Conservation (phyloP, 2,888 invertebrate species). For the Girardia tigrina region DNA sequence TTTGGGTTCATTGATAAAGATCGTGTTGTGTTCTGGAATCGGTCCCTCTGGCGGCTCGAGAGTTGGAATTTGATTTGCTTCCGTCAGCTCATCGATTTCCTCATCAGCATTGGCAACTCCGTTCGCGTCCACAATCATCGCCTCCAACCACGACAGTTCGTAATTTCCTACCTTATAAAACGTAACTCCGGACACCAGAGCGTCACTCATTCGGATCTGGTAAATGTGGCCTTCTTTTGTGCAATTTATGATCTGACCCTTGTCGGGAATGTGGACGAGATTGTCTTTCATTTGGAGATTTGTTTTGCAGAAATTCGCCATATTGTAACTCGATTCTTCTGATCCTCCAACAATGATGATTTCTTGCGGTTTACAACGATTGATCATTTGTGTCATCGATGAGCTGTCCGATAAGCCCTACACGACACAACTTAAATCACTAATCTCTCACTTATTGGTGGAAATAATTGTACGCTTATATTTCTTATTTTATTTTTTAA, state of each 20-base stretch:
- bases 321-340: constrained; percentile 58
- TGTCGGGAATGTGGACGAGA: constrained; percentile 66
- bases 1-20: constrained; percentile 83
- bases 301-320: constrained; percentile 58
- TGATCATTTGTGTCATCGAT: constrained; percentile 61
- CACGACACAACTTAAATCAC: constrained; percentile 94
- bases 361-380: constrained; percentile 62
- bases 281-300: constrained; percentile 55
- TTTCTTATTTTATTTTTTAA: too few species aligned
- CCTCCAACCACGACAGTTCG: constrained; percentile 90
- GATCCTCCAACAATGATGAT: constrained; percentile 66
- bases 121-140: constrained; percentile 43
- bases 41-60: constrained; percentile 32
- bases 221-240: constrained; percentile 95
- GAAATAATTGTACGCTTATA: too few species aligned
- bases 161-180: constrained; percentile 73
- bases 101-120: not conserved
- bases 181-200: constrained; percentile 68
- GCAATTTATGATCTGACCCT: constrained; percentile 70
- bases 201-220: constrained; percentile 83
- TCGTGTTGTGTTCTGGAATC: constrained; percentile 56
- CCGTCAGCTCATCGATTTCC: constrained; percentile 33
- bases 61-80: constrained; percentile 54
- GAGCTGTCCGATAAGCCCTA: constrained; percentile 66
- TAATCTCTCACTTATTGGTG: too few species aligned